A percentile compares a stretch with the other conserved stretches of the same genome.
phyloP scores from a whole-genome alignment of 2,797 vertebrate species.

The Peromyscus melanophrys region DNA sequence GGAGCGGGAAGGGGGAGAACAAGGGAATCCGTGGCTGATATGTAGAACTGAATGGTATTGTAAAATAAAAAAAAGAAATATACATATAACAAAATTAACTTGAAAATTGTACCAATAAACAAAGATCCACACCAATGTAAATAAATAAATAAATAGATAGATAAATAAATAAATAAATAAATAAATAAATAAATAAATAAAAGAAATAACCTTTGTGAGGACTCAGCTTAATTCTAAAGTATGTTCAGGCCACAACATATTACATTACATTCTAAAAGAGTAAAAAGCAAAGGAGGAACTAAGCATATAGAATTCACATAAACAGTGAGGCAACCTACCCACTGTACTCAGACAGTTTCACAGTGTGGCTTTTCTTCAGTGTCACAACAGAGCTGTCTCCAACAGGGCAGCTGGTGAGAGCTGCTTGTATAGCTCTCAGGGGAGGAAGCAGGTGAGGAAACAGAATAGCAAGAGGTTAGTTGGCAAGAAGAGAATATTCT shows the following conservation, averaged over 20 bases:
- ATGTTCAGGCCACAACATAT: background rate
- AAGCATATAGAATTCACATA: background rate
- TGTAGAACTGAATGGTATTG: no score
- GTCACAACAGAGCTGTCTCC: conserved; percentile 22
- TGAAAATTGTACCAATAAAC: no score
- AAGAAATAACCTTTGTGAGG: background rate
- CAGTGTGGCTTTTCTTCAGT: background rate
- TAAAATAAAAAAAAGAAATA: no score
- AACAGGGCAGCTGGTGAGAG: conserved; percentile 62
- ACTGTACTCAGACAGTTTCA: background rate
- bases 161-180: no score
- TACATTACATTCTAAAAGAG: background rate
- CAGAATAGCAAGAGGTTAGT: conserved; percentile 21
- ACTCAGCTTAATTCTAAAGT: background rate
- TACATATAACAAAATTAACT: no score
- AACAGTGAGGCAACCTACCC: background rate
- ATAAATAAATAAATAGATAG: no score
- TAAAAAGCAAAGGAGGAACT: background rate
- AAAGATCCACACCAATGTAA: no score
- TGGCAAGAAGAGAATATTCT: conserved; percentile 43
- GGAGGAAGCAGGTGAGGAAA: conserved; percentile 69
- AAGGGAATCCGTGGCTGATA: no score
- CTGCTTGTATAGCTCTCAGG: conserved; percentile 25
- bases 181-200: no score
- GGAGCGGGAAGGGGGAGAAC: no score